Conservation (phyloP, 2,797 vertebrate species). For the Hydrophis major region DNA sequence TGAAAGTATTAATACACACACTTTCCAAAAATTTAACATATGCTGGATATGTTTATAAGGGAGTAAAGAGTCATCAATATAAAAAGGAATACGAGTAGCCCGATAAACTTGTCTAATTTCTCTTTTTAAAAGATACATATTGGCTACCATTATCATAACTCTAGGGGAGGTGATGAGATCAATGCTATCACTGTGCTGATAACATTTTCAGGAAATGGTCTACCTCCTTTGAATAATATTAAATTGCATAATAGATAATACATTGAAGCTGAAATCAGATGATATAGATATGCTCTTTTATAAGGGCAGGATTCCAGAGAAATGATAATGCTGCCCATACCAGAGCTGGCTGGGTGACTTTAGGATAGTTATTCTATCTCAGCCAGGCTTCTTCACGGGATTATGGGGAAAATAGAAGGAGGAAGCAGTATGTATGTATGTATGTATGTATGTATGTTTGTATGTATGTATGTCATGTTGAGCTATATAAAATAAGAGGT, state of each 20-base stretch:
- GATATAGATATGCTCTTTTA: not conserved
- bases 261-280: not conserved
- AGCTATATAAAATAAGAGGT: not conserved
- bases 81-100: not conserved
- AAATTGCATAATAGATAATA: not conserved
- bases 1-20: not conserved
- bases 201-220: not conserved
- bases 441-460: no score
- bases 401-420: not conserved
- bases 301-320: not conserved
- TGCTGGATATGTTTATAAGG: not conserved
- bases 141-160: not conserved
- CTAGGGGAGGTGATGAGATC: not conserved
- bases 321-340: not conserved
- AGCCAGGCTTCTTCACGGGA: not conserved
- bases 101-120: not conserved
- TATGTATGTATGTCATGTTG: not conserved
- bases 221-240: not conserved
- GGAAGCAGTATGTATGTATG: not conserved
- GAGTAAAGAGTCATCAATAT: not conserved
- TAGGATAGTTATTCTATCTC: not conserved
- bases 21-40: not conserved
- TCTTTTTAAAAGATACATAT: not conserved
- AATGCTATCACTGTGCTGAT: not conserved
- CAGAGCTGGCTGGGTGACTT: not conserved